phyloP scores from a whole-genome alignment of 2,797 vertebrate species.

The Xenentodon cancila region DNA sequence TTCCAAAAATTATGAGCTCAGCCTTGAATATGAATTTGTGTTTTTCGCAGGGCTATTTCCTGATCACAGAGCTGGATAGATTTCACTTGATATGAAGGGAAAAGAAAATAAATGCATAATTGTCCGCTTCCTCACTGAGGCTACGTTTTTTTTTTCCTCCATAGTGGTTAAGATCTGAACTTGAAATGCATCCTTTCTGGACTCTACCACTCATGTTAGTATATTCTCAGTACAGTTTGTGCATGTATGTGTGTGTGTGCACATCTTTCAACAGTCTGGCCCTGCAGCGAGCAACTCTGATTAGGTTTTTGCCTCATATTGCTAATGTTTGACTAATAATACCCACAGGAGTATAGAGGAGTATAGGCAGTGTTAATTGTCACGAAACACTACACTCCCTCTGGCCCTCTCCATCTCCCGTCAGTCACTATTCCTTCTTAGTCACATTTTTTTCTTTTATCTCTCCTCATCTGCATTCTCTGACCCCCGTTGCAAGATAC shows the following conservation, averaged over 20 bases:
- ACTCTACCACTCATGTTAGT: slow-evolving; percentile 42
- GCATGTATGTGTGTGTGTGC: slow-evolving; percentile 17
- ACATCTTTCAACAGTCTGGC: slow-evolving; percentile 50
- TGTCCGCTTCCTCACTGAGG: slow-evolving; percentile 18
- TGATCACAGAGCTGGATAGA: slow-evolving; percentile 6
- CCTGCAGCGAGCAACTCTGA: slow-evolving; percentile 56
- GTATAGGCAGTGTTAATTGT: slow-evolving; percentile 57
- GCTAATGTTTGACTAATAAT: slow-evolving; percentile 70
- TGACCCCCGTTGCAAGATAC: not conserved
- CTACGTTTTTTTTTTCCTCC: slow-evolving; percentile 15
- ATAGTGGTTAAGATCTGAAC: slow-evolving; percentile 34
- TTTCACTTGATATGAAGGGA: slow-evolving; percentile 10
- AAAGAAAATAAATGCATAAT: slow-evolving; percentile 8
- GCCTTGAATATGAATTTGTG: not conserved
- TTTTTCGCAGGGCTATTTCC: slow-evolving; percentile 14
- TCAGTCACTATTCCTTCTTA: slow-evolving; percentile 53
- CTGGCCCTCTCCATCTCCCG: slow-evolving; percentile 25
- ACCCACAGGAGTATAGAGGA: slow-evolving; percentile 48
- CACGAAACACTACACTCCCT: slow-evolving; percentile 51
- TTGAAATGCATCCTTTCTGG: slow-evolving; percentile 42
- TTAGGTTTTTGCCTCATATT: slow-evolving; percentile 67
- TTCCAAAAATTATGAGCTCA: slow-evolving; percentile 7
- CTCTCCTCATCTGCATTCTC: not conserved
- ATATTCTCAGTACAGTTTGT: not conserved
- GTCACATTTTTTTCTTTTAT: slow-evolving; percentile 41